A percentile compares a stretch with the other conserved stretches of the same genome.
Evolutionary conservation across 2,113 vertebrate genomes (phyloP).

Genomic region (Pungitius pungitius): DNA sequence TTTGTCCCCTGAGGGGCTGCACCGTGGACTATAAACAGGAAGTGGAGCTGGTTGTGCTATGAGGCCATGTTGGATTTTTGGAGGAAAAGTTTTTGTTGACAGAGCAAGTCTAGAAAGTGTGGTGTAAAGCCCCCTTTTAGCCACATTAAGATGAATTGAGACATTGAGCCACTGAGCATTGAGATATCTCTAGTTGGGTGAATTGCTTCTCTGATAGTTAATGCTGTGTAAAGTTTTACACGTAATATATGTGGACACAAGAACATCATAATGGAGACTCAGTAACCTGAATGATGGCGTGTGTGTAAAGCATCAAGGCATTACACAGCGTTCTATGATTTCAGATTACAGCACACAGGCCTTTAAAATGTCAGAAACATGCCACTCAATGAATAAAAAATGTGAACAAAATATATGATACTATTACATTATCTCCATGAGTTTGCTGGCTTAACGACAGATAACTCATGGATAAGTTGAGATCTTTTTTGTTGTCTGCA

Average conservation of each 20-base stretch:
- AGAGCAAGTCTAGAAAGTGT: background rate
- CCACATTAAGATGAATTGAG: background rate
- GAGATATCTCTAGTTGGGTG: background rate
- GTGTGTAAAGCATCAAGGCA: no score
- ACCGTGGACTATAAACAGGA: no score
- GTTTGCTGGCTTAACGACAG: background rate
- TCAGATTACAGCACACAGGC: no score
- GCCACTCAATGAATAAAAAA: background rate
- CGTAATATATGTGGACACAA: background rate
- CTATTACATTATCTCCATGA: background rate
- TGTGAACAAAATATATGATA: background rate
- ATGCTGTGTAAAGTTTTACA: background rate
- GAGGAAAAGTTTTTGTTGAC: no score
- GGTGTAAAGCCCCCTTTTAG: background rate
- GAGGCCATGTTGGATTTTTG: no score
- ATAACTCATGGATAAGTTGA: background rate
- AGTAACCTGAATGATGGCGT: no score
- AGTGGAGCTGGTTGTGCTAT: no score
- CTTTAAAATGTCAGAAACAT: background rate
- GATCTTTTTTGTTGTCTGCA: background rate
- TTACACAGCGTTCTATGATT: no score
- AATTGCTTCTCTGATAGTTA: background rate
- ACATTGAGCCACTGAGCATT: no score
- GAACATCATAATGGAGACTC: background rate
- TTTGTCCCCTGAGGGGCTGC: background rate